Evolutionary conservation across 2,113 vertebrate species (phyloP), one percentile per base, ranked within the genome.

Genomic region (Tichodroma muraria): DNA sequence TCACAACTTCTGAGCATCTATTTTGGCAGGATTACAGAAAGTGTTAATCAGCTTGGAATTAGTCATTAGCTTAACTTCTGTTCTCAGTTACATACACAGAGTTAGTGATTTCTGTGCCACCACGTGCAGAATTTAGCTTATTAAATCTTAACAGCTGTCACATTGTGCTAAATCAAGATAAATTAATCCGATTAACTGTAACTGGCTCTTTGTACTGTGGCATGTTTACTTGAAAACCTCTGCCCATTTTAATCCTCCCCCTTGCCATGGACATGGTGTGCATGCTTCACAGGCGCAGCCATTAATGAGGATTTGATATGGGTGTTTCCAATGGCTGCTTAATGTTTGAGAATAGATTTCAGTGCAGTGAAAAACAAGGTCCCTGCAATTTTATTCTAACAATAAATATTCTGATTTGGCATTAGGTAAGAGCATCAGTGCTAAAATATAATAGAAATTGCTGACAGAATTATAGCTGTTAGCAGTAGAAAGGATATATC

Each of bases 101-200:
- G 47, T 85, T 82, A 89, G 70, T 71, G 84, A 80, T 81, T 95
- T 93, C 44, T 86, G 38, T 89, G 57, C 80, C 90, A 54, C 88
- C 33, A 77, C 17, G 4, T 89, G 52, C 83, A 92, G 94, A 95
- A 88, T 96, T 65, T 66, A 92, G 89, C 85, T 85, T 90, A 89
- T 76, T 81, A 95, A 90, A 64, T 76, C 71, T n/a, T 17, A 96
- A 52, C 95, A 97, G 85, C 95, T 96, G 90, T 93, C 90, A 57
- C 88, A 68, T 80, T 88, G 78, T 96, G 91, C 80, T 87, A 73
- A 87, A 94, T 90, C 94, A 89, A 80, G 92, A 96, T 77, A 93
- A 92, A 96, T 94, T 85, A 94, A 95, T 93, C 89, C 4, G 18
- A 85, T 90, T 93, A 92, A 94, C 79, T 94, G 2, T 70, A 78